Conservation (phyloP, 1,140 invertebrate genomes). For the Papilio dardanus region DNA sequence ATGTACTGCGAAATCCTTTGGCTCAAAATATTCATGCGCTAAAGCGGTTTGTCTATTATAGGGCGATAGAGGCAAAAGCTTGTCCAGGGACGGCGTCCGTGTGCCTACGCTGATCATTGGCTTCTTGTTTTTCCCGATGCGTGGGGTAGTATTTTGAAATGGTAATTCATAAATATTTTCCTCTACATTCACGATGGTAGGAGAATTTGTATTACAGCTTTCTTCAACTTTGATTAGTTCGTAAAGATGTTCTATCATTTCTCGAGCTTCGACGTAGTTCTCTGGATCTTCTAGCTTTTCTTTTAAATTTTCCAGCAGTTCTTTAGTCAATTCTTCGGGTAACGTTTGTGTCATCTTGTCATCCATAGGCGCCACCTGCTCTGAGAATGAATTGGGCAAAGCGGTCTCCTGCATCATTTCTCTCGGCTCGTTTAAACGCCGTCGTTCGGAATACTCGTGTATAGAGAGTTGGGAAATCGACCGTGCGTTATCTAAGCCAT, state of each 20-base stretch:
- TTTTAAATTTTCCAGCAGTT: slow-evolving; percentile 86
- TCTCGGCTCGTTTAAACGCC: slow-evolving; percentile 81
- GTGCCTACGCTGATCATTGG: slow-evolving; percentile 84
- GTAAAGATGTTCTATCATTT: slow-evolving; percentile 91
- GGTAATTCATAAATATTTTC: slow-evolving; percentile 87
- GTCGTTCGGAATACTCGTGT: slow-evolving; percentile 85
- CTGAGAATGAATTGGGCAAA: slow-evolving; percentile 58
- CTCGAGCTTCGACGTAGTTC: slow-evolving; percentile 88
- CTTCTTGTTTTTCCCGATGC: slow-evolving; percentile 71
- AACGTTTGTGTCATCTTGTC: slow-evolving; percentile 88
- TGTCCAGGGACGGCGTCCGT: slow-evolving; percentile 84
- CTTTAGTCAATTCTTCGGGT: slow-evolving; percentile 89
- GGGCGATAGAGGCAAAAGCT: slow-evolving; percentile 79
- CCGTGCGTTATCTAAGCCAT: slow-evolving; percentile 77
- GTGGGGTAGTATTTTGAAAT: slow-evolving; percentile 78
- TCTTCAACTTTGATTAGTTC: slow-evolving; percentile 90
- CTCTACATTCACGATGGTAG: slow-evolving; percentile 69
- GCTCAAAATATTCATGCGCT: slow-evolving; percentile 88
- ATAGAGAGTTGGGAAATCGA: slow-evolving; percentile 85
- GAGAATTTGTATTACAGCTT: slow-evolving; percentile 84
- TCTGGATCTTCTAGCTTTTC: slow-evolving; percentile 88
- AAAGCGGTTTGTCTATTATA: slow-evolving; percentile 83
- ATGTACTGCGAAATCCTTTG: slow-evolving; percentile 86
- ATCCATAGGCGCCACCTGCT: slow-evolving; percentile 80
- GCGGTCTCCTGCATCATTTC: slow-evolving; percentile 78